Base-by-base conservation (phyloP, 2,888 invertebrate species). In the Agriotes lineatus region DNA sequence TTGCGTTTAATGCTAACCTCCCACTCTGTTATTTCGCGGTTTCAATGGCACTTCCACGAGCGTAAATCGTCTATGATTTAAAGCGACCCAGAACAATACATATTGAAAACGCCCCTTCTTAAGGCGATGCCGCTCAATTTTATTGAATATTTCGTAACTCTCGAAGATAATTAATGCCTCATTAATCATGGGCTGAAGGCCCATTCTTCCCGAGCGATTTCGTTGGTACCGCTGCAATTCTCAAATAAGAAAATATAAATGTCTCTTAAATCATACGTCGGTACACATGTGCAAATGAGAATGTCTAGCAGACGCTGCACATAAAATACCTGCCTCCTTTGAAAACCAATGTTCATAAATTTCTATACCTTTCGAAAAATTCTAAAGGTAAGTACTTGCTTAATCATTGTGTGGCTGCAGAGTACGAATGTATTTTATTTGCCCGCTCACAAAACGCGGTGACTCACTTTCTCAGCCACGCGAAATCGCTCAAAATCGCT, bases 261-360 rank as follows among this genome's bases (percentile, higher is more conserved):
- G 75, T 75, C 74, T 68, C 71, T 72, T 76, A 76, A 76, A 76
- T 76, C 76, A 75, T 75, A 73, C 52, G 66, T 72, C 72, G 67
- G 67, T 70, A 72, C 74, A 70, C 72, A 70, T 74, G 74, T 69
- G 74, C 75, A 76, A 75, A 76, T 75, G 76, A 73, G 76, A 74
- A 72, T 74, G 74, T 76, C 75, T 76, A 74, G 60, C 60, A 50
- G 50, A 65, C 61, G 70, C 69, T 68, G 57, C 71, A 67, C 76
- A 74, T 76, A 75, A 76, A 76, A 73, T 72, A 74, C 69, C 72
- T 60, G 42, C 61, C 71, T 72, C 72, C 71, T 75, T 75, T 72
- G 70, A 75, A 66, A 73, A 63, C 68, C 70, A 73, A 75, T 75
- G 75, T 72, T 69, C 76, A 75, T 75, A 76, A 76, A 76, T 75